These are phyloP conservation scores for Caenorhabditis sp. DNA, from an alignment of 2,888 invertebrate species.

Conservation along the genomic window DNA sequence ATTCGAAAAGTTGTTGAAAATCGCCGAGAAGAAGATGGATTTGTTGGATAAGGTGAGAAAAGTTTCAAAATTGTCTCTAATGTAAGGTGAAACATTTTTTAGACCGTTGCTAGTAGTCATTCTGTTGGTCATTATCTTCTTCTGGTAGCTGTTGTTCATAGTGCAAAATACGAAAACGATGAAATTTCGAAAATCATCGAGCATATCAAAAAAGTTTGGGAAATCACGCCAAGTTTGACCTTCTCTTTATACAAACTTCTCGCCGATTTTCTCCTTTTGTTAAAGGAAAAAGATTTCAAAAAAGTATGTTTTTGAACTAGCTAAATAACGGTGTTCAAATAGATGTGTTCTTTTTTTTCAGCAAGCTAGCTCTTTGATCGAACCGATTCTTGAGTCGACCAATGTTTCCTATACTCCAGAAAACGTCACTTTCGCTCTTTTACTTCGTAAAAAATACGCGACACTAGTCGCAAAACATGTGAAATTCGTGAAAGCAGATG, in stretches of 20 bases:
- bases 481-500: slow-evolving; percentile 40
- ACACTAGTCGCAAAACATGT: slow-evolving; percentile 21
- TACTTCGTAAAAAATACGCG: slow-evolving; percentile 14
- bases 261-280: slow-evolving; percentile 19
- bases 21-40: slow-evolving; percentile 51
- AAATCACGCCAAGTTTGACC: slow-evolving; percentile 30
- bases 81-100: slow-evolving; percentile 7
- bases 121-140: slow-evolving; percentile 50
- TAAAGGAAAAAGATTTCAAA: slow-evolving; percentile 34
- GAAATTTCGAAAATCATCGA: slow-evolving; percentile 31
- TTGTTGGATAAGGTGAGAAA: slow-evolving; percentile 41
- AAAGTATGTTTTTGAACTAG: slow-evolving; percentile 19
- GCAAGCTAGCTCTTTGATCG: slow-evolving; percentile 25
- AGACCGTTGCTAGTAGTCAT: slow-evolving; percentile 35
- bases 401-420: slow-evolving; percentile 24
- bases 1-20: slow-evolving; percentile 32
- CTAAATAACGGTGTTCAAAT: background rate
- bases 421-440: slow-evolving; percentile 19
- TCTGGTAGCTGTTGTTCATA: slow-evolving; percentile 17
- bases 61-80: no score
- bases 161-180: slow-evolving; percentile 17
- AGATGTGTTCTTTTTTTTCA: slow-evolving; percentile 12
- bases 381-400: slow-evolving; percentile 25
- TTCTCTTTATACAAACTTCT: slow-evolving; percentile 35
- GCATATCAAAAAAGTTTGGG: slow-evolving; percentile 31